Conservation (phyloP, 2,888 invertebrate genomes). For the Coleophora deauratella region DNA sequence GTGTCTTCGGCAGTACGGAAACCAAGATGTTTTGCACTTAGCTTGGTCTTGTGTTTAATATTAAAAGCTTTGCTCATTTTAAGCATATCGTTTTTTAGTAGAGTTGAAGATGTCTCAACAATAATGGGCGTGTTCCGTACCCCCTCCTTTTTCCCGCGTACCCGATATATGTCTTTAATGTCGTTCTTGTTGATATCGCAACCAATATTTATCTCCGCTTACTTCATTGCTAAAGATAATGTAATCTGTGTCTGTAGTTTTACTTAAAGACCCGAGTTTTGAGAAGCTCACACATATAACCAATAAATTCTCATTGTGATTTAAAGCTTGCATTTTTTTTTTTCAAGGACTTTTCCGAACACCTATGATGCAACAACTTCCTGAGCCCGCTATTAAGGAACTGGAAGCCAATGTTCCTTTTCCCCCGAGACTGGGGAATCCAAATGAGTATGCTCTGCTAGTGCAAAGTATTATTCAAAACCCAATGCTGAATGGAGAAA, state of each 20-base stretch:
- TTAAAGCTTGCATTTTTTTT: too few relatives aligned
- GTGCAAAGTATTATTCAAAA: slow-evolving; percentile 73
- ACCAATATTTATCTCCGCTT: too few relatives aligned
- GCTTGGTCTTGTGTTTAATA: neutral
- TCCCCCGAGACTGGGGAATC: slow-evolving; percentile 67
- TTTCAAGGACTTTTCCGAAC: slow-evolving; percentile 70
- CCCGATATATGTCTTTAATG: too few relatives aligned
- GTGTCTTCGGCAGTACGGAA: too few relatives aligned
- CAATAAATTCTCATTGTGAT: too few relatives aligned
- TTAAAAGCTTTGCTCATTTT: neutral
- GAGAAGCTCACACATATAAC: too few relatives aligned
- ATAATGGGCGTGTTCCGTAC: neutral
- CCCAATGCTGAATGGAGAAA: slow-evolving; percentile 74
- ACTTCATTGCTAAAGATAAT: too few relatives aligned
- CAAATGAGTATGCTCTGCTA: slow-evolving; percentile 69
- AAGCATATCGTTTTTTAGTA: neutral
- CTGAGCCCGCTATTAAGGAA: slow-evolving; percentile 62
- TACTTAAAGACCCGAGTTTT: too few relatives aligned
- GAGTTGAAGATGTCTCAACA: neutral
- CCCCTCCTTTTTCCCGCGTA: neutral
- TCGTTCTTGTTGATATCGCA: too few relatives aligned
- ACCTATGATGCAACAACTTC: slow-evolving; percentile 62
- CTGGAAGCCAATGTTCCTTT: slow-evolving; percentile 69
- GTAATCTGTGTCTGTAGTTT: too few relatives aligned
- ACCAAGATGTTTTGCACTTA: too few relatives aligned